Conservation (phyloP, 2,888 invertebrate species). For the Anthophora plumipes region DNA sequence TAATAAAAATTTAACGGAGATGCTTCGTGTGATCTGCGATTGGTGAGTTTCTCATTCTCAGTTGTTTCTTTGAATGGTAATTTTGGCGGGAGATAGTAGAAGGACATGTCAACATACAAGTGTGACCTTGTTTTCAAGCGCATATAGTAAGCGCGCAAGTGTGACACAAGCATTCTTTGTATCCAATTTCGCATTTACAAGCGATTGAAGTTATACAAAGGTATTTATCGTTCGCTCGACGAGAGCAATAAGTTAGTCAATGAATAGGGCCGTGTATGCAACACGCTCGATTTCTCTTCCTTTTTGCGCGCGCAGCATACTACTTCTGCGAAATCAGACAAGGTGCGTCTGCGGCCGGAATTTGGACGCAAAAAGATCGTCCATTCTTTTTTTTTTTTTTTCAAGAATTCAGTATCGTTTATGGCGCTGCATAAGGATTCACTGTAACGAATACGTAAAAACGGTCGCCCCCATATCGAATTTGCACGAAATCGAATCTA, state of each 20-base stretch:
- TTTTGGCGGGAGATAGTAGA: background rate
- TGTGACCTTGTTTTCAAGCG: background rate
- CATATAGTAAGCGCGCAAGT: background rate
- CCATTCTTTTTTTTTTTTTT: constrained; percentile 4
- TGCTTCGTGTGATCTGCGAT: no score
- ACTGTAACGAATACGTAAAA: constrained; percentile 20
- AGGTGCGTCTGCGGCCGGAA: constrained; percentile 25
- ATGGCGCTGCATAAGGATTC: background rate
- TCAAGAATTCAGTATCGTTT: constrained; percentile 2
- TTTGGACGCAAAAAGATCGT: constrained; percentile 23
- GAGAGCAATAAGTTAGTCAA: constrained; percentile 40
- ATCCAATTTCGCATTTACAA: constrained; percentile 37
- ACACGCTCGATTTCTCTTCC: constrained; percentile 22
- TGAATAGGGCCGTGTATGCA: constrained; percentile 45
- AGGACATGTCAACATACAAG: background rate
- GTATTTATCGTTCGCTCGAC: constrained; percentile 34
- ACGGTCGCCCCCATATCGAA: constrained; percentile 1
- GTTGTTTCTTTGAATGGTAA: background rate
- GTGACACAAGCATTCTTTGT: constrained; percentile 30
- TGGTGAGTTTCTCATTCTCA: background rate
- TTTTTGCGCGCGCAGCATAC: constrained; percentile 12
- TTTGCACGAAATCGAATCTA: constrained; percentile 7
- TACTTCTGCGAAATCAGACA: constrained; percentile 52
- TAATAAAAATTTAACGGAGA: background rate
- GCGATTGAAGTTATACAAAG: constrained; percentile 35